Conservation (phyloP, 2,888 invertebrate genomes). For the Trachelus troglodyta region DNA sequence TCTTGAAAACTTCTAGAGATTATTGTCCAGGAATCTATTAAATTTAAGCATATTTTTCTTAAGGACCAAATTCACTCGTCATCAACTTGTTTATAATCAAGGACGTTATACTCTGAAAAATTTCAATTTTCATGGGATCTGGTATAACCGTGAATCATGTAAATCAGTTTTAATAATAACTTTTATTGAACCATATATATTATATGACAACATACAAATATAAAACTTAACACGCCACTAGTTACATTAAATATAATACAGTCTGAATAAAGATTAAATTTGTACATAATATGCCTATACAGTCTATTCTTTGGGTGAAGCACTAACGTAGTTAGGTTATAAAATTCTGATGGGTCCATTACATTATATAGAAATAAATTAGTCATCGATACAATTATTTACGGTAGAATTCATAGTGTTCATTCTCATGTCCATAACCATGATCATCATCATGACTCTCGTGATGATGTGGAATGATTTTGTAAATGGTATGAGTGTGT, state of each 20-base stretch:
- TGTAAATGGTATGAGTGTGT: slow-evolving; percentile 79
- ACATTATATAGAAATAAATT: background rate
- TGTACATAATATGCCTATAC: background rate
- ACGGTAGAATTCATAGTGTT: slow-evolving; percentile 32
- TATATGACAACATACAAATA: background rate
- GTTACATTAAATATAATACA: background rate
- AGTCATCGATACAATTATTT: background rate
- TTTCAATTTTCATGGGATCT: background rate
- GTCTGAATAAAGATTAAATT: background rate
- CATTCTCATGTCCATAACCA: slow-evolving; percentile 30
- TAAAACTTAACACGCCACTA: background rate
- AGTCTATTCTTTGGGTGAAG: background rate
- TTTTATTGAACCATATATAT: background rate
- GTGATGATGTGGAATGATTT: slow-evolving; percentile 73
- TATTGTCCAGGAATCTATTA: background rate
- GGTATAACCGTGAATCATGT: background rate
- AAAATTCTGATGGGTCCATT: background rate
- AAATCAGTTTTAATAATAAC: background rate
- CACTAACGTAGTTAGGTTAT: background rate
- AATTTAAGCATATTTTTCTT: background rate
- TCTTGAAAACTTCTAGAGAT: too few relatives aligned
- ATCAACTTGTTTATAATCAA: background rate
- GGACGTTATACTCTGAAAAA: background rate
- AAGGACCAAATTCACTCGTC: background rate
- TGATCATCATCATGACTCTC: slow-evolving; percentile 36